Percentiles rank a stretch among this genome's conserved stretches.
Evolutionary conservation across 2,888 invertebrate genomes (phyloP).

Genomic region (Nowickia ferox): DNA sequence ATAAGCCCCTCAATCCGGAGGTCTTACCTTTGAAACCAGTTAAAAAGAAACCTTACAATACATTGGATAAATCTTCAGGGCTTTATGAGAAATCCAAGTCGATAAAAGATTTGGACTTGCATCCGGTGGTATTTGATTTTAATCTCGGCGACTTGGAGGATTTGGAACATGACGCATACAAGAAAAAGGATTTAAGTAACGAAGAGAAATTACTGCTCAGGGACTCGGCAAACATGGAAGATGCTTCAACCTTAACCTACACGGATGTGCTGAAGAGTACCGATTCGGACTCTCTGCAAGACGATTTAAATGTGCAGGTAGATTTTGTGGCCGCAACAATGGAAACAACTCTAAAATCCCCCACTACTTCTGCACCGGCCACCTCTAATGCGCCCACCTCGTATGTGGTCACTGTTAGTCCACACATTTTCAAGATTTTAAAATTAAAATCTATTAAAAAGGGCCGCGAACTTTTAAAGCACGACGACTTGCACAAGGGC

Average conservation of each 20-base stretch:
- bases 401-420: constrained; percentile 73
- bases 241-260: constrained; percentile 62
- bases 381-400: constrained; percentile 20
- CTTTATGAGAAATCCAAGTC: constrained; percentile 78
- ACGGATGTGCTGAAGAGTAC: constrained; percentile 69
- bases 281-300: constrained; percentile 62
- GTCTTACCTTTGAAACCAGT: constrained; percentile 77
- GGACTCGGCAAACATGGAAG: constrained; percentile 72
- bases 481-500: constrained; percentile 78
- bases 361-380: constrained; percentile 36
- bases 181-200: constrained; percentile 79
- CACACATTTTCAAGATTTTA: constrained; percentile 80
- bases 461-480: constrained; percentile 78
- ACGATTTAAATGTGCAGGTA: constrained; percentile 68
- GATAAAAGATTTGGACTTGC: constrained; percentile 79
- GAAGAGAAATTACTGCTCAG: constrained; percentile 79
- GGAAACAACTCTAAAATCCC: not conserved
- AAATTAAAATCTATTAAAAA: constrained; percentile 78
- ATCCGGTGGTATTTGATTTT: constrained; percentile 82
- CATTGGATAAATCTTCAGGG: constrained; percentile 76
- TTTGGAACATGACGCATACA: constrained; percentile 79
- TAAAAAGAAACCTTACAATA: constrained; percentile 79
- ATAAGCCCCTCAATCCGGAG: constrained; percentile 79
- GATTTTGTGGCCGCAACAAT: constrained; percentile 59
- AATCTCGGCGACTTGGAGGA: constrained; percentile 82